Percentiles rank a stretch among this genome's conserved stretches.
These are phyloP conservation scores for Buphagus erythrorhynchus DNA, from an alignment of 2,797 vertebrate genomes.

Conservation along the genomic window DNA sequence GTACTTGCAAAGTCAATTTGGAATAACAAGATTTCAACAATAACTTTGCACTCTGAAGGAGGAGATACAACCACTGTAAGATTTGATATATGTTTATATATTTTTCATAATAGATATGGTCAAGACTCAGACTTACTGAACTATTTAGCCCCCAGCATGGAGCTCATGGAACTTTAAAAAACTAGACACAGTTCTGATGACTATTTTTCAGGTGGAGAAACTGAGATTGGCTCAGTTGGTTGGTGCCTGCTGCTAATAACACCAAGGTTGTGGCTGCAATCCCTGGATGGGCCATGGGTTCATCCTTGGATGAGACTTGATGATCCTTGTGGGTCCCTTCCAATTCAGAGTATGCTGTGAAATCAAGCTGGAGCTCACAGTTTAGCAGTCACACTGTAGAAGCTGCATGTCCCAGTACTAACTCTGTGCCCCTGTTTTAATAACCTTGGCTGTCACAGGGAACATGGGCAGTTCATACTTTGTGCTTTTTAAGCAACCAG, in stretches of 20 bases:
- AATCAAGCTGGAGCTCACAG: background rate
- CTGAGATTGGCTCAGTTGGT: background rate
- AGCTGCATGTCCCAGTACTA: background rate
- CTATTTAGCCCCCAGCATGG: background rate
- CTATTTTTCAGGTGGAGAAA: background rate
- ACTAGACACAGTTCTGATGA: background rate
- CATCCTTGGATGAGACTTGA: background rate
- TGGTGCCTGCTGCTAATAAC: background rate
- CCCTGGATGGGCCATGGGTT: background rate
- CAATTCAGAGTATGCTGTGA: background rate
- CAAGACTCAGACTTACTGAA: background rate
- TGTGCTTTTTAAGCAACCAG: background rate
- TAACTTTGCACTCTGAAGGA: background rate
- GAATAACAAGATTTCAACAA: constrained; percentile 24
- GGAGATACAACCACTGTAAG: background rate
- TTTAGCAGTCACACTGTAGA: background rate
- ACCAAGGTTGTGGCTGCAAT: background rate
- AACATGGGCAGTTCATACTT: background rate
- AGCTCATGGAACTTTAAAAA: background rate
- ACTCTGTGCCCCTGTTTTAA: background rate
- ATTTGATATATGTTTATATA: background rate
- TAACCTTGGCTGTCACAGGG: background rate
- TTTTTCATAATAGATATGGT: background rate
- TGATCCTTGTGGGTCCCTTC: background rate
- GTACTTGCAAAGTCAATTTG: constrained; percentile 19